These are phyloP conservation scores for Drosophila sordidapex DNA, from an alignment of 2,888 invertebrate genomes.

Conservation along the genomic window DNA sequence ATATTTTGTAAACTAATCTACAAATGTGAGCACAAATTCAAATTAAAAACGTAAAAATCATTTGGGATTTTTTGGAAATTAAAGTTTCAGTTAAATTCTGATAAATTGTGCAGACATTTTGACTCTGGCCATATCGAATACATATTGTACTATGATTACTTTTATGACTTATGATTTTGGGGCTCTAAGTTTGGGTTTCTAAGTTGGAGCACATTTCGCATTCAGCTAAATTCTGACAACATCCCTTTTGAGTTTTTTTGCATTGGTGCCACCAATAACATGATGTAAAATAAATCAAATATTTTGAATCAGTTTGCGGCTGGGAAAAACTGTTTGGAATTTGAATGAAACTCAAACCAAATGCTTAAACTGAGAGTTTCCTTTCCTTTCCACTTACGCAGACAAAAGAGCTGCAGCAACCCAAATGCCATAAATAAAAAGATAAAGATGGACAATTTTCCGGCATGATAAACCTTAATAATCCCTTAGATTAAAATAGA, in stretches of 20 bases:
- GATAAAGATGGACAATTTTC: slow-evolving; percentile 42
- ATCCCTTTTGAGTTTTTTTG: neutral
- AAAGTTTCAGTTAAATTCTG: neutral
- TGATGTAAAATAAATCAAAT: neutral
- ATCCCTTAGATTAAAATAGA: slow-evolving; percentile 1
- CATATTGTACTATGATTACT: neutral
- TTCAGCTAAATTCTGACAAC: neutral
- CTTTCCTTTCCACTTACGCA: neutral
- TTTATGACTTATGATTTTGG: neutral
- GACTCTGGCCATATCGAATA: neutral
- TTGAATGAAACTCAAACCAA: slow-evolving; percentile 7
- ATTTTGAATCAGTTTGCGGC: neutral
- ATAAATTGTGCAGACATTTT: no score
- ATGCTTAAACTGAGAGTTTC: neutral
- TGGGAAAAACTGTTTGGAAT: slow-evolving; percentile 1
- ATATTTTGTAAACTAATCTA: neutral
- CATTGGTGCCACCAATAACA: neutral
- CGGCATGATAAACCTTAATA: slow-evolving; percentile 52
- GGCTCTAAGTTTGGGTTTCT: neutral
- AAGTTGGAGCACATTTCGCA: neutral
- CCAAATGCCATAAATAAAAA: slow-evolving; percentile 5
- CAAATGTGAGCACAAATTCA: neutral
- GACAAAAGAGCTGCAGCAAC: slow-evolving; percentile 27
- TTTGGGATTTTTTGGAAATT: neutral
- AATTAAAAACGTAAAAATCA: neutral